Conservation (phyloP, 2,797 vertebrate genomes). For the Sebastes itinus region DNA sequence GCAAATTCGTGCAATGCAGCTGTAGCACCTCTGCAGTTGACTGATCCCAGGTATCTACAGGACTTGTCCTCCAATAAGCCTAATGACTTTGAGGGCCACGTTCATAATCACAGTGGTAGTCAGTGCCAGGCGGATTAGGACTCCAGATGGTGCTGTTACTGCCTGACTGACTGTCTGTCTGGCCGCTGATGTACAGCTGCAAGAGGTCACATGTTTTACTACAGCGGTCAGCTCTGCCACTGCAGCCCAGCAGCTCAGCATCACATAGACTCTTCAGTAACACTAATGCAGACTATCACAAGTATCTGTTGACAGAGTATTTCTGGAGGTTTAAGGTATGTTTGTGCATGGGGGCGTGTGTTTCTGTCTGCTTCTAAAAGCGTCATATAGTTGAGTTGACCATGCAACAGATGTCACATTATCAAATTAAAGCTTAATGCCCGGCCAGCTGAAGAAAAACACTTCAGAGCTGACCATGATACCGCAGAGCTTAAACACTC, state of each 20-base stretch:
- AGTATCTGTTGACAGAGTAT: not conserved
- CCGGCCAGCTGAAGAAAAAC: constrained; percentile 57
- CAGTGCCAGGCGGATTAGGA: constrained; percentile 71
- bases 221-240: constrained; percentile 31
- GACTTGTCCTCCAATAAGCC: constrained; percentile 64
- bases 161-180: constrained; percentile 61
- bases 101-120: constrained; percentile 53
- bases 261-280: constrained; percentile 3
- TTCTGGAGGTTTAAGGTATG: constrained; percentile 12
- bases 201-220: constrained; percentile 70
- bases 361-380: not conserved
- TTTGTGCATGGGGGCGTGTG: not conserved
- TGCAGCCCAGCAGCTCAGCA: constrained; percentile 8
- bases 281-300: not conserved
- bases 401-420: constrained; percentile 70
- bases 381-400: constrained; percentile 17
- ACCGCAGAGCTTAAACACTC: constrained; percentile 60
- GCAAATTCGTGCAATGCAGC: not conserved
- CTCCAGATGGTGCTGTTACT: constrained; percentile 79
- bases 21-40: not conserved
- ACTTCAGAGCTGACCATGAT: constrained; percentile 66
- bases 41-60: constrained; percentile 49
- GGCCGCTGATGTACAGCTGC: constrained; percentile 58
- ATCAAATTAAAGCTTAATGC: constrained; percentile 78
- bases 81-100: constrained; percentile 69